Base-by-base conservation (phyloP, 2,113 vertebrate genomes). In the Gymnorhina tibicen region DNA sequence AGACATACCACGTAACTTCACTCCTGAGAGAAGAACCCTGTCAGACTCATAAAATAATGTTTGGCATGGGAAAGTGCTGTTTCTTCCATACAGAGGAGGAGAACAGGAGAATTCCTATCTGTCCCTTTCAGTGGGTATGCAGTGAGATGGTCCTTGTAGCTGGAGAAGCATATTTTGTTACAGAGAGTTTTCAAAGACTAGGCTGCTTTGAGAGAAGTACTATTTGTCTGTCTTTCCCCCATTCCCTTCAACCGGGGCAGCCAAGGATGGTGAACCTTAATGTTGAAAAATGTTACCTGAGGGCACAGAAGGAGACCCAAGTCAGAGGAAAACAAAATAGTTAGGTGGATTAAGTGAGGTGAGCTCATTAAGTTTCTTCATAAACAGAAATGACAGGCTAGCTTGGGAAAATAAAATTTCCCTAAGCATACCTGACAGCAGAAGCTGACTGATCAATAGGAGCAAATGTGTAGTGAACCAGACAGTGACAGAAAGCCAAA, bases 301-400 rank as follows among this genome's bases (percentile, higher is more conserved):
- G 63, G 92, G 82, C 76, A 93, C 35, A 84, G 62, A 64, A 77
- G 42, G 50, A 76, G 39, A 56, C 55, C 41, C 2, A 0, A 91
- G 59, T 53, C 70, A 93, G 79, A 75, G 47, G 52, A 94, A 93
- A 85, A 72, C 50, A 95, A 83, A 96, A 94, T 90, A 89, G 35
- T 75, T 90, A 44, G 15, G 41, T 41, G 72, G 94, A 96, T 97
- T 96, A 96, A 77, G 37, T 44, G 37, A 94, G 63, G 60, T 70
- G 78, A 96, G 82, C 46, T 94, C 75, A 52, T 67, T 58, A 76
- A 79, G n/a, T 64, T 85, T 94, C 74, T 89, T 89, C 78, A 60
- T 93, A 94, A 97, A 70, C 58, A 90, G 91, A 96, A 96, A 93
- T 90, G 95, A 96, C 90, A 96, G 64, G 55, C 11, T 74, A 42